These are phyloP conservation scores for Chloebia gouldiae DNA, from an alignment of 2,113 vertebrate genomes.

Conservation along the genomic window DNA sequence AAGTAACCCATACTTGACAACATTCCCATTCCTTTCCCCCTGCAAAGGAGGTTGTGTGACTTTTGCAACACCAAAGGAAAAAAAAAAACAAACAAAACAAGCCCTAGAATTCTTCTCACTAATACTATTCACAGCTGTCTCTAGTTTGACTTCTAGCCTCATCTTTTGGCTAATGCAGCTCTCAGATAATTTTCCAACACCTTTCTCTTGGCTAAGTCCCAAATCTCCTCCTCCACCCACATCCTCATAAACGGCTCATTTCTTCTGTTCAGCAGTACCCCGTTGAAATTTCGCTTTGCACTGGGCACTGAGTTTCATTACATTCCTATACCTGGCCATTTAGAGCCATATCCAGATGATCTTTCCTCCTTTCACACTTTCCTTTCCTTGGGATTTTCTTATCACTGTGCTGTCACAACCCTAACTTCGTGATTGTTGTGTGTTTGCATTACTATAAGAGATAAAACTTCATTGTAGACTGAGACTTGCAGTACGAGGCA, in stretches of 20 bases:
- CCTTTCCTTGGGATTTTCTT: background rate
- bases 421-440: background rate
- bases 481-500: background rate
- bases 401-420: background rate
- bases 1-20: background rate
- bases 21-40: background rate
- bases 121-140: background rate
- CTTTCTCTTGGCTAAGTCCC: background rate
- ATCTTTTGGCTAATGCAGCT: background rate
- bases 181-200: background rate
- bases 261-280: background rate
- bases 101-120: background rate
- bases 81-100: background rate
- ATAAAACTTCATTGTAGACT: background rate
- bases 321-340: background rate
- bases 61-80: background rate
- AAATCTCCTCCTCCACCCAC: background rate
- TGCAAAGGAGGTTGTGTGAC: background rate
- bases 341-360: background rate
- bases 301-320: background rate
- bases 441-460: background rate
- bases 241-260: background rate
- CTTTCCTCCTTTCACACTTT: background rate
- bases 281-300: background rate
- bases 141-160: background rate